Conservation (phyloP, 2,113 vertebrate species). For the Acanthisitta chloris region DNA sequence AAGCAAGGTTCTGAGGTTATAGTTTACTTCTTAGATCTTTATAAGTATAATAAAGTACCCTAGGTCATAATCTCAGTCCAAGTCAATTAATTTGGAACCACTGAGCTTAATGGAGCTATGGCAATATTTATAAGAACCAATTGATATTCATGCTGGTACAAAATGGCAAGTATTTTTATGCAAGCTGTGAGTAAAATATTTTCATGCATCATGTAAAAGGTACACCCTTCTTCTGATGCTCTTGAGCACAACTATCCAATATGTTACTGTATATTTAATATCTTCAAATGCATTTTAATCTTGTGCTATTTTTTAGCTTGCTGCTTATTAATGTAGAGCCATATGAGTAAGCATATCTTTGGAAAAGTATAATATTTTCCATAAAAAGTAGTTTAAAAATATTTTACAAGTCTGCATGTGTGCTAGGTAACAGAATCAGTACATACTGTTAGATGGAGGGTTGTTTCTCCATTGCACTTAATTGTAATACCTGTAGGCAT, state of each 20-base stretch:
- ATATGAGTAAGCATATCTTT: neutral
- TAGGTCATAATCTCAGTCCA: neutral
- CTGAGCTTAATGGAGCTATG: neutral
- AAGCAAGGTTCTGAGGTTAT: neutral
- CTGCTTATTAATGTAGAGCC: neutral
- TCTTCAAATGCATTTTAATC: neutral
- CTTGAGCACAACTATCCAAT: neutral
- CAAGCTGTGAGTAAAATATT: neutral
- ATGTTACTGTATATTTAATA: neutral
- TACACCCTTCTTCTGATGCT: neutral
- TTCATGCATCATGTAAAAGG: neutral
- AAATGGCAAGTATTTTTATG: neutral
- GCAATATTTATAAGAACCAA: neutral
- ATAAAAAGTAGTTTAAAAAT: neutral
- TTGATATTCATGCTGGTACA: neutral
- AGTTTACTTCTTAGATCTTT: neutral
- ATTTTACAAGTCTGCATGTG: neutral
- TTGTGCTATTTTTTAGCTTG: neutral
- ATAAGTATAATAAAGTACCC: neutral
- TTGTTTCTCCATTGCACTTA: neutral
- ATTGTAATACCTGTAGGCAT: neutral
- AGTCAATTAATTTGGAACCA: neutral
- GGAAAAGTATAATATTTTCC: neutral
- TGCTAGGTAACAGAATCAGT: neutral
- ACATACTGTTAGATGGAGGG: neutral